Evolutionary conservation across 2,888 invertebrate species (phyloP).

Genomic region (Phragmatobia fuliginosa): DNA sequence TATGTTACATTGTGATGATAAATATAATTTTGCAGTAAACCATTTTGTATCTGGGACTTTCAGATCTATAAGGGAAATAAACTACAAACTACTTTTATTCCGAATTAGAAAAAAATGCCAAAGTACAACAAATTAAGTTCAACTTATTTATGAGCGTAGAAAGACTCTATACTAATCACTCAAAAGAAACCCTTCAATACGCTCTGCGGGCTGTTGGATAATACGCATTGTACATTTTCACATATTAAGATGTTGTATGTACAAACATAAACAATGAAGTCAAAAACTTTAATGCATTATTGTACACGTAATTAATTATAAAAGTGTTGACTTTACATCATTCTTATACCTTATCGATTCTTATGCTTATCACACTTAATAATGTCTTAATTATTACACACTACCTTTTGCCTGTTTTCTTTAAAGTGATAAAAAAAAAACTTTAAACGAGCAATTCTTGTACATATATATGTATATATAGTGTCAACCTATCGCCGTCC

Average conservation of each 20-base stretch:
- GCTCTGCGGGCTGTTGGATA: neutral
- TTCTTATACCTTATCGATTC: neutral
- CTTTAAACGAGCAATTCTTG: too few species aligned
- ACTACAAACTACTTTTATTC: neutral
- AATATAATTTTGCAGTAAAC: neutral
- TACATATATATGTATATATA: too few species aligned
- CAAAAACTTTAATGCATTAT: neutral
- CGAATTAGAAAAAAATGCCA: neutral
- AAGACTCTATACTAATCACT: neutral
- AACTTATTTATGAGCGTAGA: neutral
- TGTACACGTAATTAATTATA: neutral
- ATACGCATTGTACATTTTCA: neutral
- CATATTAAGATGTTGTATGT: neutral
- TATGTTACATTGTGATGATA: neutral
- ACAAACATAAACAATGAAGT: neutral
- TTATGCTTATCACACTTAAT: neutral
- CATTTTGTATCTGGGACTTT: neutral
- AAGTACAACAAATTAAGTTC: neutral
- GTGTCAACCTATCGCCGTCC: too few species aligned
- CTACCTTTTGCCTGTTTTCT: too few species aligned
- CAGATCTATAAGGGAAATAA: too few species aligned
- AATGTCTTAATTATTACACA: too few species aligned
- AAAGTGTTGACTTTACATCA: neutral
- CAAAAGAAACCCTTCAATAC: neutral
- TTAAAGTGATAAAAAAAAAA: too few species aligned